Conservation (phyloP, 2,113 vertebrate species). For the Origma solitaria region DNA sequence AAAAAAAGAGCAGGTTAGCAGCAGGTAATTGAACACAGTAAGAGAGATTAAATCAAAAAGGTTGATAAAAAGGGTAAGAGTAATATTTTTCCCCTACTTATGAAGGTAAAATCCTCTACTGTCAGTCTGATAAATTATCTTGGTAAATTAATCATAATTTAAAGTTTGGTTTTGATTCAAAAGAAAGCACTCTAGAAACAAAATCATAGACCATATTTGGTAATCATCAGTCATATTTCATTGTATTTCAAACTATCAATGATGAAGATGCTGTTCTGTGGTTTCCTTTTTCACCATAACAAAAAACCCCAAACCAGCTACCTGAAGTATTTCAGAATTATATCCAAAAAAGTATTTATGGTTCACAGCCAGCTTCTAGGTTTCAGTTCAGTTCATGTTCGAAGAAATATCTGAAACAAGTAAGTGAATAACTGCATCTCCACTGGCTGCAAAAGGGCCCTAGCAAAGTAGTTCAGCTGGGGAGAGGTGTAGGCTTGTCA, state of each 20-base stretch:
- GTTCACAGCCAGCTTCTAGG: not conserved
- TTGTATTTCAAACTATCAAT: not conserved
- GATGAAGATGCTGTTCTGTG: not conserved
- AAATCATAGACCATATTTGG: not conserved
- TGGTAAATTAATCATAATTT: not conserved
- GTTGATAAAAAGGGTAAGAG: not conserved
- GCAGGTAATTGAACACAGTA: not conserved
- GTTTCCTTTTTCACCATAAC: not conserved
- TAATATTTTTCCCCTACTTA: not conserved
- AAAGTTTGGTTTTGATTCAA: not conserved
- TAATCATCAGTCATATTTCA: not conserved
- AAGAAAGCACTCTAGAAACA: not conserved
- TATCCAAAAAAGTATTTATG: not conserved
- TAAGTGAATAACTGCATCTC: not conserved
- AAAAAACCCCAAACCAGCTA: not conserved
- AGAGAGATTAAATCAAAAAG: not conserved
- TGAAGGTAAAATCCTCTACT: not conserved
- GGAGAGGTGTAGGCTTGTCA: not conserved
- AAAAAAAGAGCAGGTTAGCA: not conserved
- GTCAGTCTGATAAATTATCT: not conserved
- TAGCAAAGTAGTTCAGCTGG: not conserved
- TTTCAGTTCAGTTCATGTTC: not conserved
- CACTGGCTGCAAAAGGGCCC: not conserved
- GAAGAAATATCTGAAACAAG: not conserved
- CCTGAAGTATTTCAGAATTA: not conserved